Evolutionary conservation across 2,888 invertebrate species (phyloP), one percentile per base, ranked within the genome.

Genomic region (Acronicta psi): DNA sequence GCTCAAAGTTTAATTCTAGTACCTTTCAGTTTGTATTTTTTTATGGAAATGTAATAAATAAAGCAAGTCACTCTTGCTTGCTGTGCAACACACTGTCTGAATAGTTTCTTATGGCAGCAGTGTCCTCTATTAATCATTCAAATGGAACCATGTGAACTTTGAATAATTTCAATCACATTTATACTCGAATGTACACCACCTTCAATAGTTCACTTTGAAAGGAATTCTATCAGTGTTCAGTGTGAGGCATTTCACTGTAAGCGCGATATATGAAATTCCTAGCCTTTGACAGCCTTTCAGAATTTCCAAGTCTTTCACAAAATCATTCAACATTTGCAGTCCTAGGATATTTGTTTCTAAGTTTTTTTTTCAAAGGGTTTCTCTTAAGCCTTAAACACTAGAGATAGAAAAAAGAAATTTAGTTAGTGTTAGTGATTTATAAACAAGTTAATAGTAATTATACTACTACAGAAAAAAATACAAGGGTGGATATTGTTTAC

Each of bases 261-360:
- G 61, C 18, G 63, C 52, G 43, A 54, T 53, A 62, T 74, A 75
- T 75, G 70, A 75, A 74, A 75, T 74, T 75, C 70, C 69, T 58
- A 61, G 53, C 54, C 69, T 70, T 65, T 72, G 53, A 53, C 56
- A 61, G 53, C 54, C 69, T 70, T 65, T 72, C 55, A 53, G 46
- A 70, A 63, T 46, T 69, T 59, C 31, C 42, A 13, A 58, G 58
- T 51, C 47, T 50, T 50, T 43, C 31, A 38, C 58, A 51, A 54
- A 66, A 41, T 36, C 51, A 25, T 71, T 66, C 50, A 54, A 50
- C 20, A 34, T n/a, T 34, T 43, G 40, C 38, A 72, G 44, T 41
- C 18, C 42, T 44, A 53, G 37, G 14, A 44, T 31, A 49, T 37
- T 34, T 41, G 10, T n/a, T n/a, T n/a, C n/a, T n/a, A 18, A 42